Base-by-base conservation (phyloP, 2,888 invertebrate species). In the Pyrrhosoma nymphula region DNA sequence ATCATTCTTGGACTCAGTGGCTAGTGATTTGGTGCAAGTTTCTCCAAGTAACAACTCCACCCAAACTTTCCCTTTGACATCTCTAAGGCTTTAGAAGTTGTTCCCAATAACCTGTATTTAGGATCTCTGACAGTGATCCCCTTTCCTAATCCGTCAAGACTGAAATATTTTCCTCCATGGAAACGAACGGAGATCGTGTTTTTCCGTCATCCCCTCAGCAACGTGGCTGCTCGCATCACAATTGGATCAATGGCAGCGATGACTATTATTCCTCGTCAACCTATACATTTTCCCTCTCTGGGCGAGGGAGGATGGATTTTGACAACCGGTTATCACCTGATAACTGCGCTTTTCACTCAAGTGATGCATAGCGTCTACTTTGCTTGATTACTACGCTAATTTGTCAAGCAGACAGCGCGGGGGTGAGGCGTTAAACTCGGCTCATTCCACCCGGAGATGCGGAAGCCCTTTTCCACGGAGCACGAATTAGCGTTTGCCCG, bases 341-440 rank as follows among this genome's bases (percentile, higher is more conserved):
- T 93, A 93, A 69, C 69, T 93, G 63, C n/a, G 75, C 93, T 75
- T 93, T 93, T 47, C 93, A 75, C 69, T 69, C 47, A 16, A 82
- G 93, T 93, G 93, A 93, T 69, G 69, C 69, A 93, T 93, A 47
- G 75, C 69, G 30, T 47, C 93, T 93, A 93, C 93, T 93, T 75
- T 93, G 93, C 93, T 93, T 93, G 93, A 93, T 93, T 93, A 69
- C 93, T 55, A 18, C 55, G 47, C 93, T 93, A 69, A 93, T 93
- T 93, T 69, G 93, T 93, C 93, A 93, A 93, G 69, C 39, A 60
- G 93, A 35, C 69, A 69, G 39, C 69, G 18, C 2, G 39, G 39
- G 60, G 63, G 26, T 18, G 91, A 35, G 16, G 82, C 82, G 82
- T 16, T 14, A 69, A 82, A 82, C 82, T 35, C 82, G 23, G 18